Evolutionary conservation across 2,888 invertebrate genomes (phyloP), one percentile per base, ranked within the genome.

Genomic region (Lepidochitona cinerea): DNA sequence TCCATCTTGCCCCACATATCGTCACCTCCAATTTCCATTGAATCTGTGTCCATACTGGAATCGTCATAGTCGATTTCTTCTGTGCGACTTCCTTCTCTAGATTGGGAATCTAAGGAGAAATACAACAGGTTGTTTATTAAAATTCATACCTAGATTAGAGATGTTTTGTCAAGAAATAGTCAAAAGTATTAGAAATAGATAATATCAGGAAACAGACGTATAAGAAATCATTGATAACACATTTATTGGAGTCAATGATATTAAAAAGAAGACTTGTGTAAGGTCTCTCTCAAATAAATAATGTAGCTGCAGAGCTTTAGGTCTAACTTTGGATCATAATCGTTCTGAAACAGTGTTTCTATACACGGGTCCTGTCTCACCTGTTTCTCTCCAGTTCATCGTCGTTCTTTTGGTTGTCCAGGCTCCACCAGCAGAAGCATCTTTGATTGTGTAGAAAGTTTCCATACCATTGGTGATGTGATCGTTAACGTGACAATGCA

Each of bases 401-500:
- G 59, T 59, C 26, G 59, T 59, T 26, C 59, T 23, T 9, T 32
- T 59, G 4, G 59, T 59, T 32, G 59, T 59, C 59, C 59, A 59
- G 14, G 59, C 59, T 59, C 59, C 59, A 23, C 59, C 59, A 2
- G 59, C 59, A 4, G 59, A 59, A 1, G 59, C 23, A 29, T 59
- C 59, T 32, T 59, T 68, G 18, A 84, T 77, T 23, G 79, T 83
- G 65, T 82, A 84, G 26, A 79, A 78, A 14, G 81, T 82, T 68
- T 84, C 83, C 86, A 86, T 86, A 18, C 86, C 86, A 26, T 72
- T 74, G 0, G 65, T 49, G 49, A 84, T 74, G 74, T 86, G 86
- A 35, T 79, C 73, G 70, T 81, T 78, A 66, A 86, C 81, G 71
- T 86, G 86, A 75, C 86, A 86, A 53, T 86, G 86, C 0, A 86